Evolutionary conservation across 2,888 invertebrate genomes (phyloP).

Genomic region (Heliconius hortense): DNA sequence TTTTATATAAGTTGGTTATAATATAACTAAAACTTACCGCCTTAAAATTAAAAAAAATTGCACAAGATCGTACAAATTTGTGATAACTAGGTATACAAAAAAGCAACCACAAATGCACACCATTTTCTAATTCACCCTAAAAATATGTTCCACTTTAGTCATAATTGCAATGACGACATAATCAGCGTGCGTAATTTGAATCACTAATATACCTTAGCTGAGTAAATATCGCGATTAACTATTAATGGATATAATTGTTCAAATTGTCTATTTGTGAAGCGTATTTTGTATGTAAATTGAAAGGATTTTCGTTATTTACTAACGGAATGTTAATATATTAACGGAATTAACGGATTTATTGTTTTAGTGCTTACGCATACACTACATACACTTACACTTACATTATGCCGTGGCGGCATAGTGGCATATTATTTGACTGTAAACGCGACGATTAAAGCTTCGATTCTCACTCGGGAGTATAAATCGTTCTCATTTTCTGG

Average conservation of each 20-base stretch:
- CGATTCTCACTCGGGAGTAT: neutral
- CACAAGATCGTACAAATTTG: no score
- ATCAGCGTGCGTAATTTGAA: neutral
- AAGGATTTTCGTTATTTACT: neutral
- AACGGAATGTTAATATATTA: no score
- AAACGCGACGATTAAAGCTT: neutral
- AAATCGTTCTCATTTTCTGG: neutral
- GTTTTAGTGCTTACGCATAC: no score
- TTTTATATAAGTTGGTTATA: no score
- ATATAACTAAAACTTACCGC: no score
- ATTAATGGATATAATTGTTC: neutral
- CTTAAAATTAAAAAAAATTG: no score
- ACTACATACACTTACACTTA: no score
- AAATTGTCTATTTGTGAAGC: neutral
- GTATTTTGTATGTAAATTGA: slow-evolving; percentile 4
- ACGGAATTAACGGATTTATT: neutral
- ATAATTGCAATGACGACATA: neutral
- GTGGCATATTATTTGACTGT: no score
- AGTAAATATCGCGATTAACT: slow-evolving; percentile 7
- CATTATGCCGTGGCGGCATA: no score
- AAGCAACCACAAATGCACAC: neutral
- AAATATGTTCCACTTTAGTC: neutral
- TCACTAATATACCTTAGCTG: neutral
- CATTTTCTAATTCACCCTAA: neutral
- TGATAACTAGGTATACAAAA: no score